These are phyloP conservation scores for Coenobita brevimanus DNA, from an alignment of 1,140 invertebrate species.

Conservation along the genomic window DNA sequence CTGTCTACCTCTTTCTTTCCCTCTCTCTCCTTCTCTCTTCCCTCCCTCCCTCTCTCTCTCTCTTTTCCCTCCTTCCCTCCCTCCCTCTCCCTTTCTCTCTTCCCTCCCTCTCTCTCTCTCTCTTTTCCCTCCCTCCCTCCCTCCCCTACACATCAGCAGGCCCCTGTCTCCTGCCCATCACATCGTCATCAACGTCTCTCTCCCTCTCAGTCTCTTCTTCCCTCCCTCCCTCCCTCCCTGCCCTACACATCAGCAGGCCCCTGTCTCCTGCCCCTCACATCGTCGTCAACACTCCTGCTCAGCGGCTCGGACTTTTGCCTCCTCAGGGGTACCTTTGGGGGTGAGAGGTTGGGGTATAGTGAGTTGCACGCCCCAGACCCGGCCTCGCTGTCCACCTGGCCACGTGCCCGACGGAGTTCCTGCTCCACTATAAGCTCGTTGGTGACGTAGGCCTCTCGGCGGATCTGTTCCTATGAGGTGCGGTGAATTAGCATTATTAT, in stretches of 20 bases:
- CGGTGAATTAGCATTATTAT: no score
- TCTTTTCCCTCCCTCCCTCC: not conserved
- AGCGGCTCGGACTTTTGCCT: conserved; percentile 28
- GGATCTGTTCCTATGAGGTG: conserved; percentile 79
- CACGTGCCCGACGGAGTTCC: conserved; percentile 79
- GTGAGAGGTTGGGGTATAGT: not conserved
- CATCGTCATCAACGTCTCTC: not conserved
- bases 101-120: not conserved
- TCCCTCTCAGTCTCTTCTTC: not conserved
- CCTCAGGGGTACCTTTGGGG: not conserved
- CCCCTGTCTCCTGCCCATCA: not conserved
- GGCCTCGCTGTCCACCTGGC: conserved; percentile 47
- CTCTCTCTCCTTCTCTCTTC: not conserved
- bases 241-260: not conserved
- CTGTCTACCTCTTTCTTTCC: not conserved
- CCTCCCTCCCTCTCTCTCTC: not conserved
- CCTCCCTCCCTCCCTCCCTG: not conserved
- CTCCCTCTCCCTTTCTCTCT: no score
- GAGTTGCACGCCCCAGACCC: not conserved
- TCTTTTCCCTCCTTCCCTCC: not conserved
- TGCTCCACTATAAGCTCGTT: conserved; percentile 92
- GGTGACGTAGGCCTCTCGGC: conserved; percentile 89
- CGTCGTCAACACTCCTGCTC: not conserved
- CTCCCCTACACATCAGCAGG: not conserved
- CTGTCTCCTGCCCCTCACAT: not conserved